phyloP scores from a whole-genome alignment of 2,113 vertebrate genomes.

The Amphiprion ocellaris region DNA sequence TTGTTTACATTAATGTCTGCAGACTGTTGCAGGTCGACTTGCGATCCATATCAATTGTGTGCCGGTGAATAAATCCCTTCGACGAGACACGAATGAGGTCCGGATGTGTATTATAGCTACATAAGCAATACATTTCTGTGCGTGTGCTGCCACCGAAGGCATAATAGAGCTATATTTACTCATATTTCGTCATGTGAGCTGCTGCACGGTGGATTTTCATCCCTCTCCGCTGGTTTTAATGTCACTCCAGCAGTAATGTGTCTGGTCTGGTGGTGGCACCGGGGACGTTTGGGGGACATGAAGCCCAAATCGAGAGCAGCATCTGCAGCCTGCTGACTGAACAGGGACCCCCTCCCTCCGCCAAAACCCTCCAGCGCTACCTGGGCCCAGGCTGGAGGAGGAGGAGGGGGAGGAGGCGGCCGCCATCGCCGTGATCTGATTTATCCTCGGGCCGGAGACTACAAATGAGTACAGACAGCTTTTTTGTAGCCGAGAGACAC shows the following conservation, averaged over 20 bases:
- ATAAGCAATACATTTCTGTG: constrained; percentile 56
- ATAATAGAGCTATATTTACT: constrained; percentile 45
- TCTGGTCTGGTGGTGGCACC: constrained; percentile 47
- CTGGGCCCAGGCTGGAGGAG: constrained; percentile 65
- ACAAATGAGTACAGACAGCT: constrained; percentile 82
- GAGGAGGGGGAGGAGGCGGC: constrained; percentile 16
- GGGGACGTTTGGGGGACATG: constrained; percentile 69
- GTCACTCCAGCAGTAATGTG: constrained; percentile 56
- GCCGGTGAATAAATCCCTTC: constrained; percentile 90
- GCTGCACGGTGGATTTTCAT: constrained; percentile 27
- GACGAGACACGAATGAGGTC: constrained; percentile 83
- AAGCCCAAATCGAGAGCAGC: constrained; percentile 48
- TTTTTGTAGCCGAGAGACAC: constrained; percentile 77
- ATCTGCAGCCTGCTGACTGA: constrained; percentile 68
- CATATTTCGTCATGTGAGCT: constrained; percentile 32
- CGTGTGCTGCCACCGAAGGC: constrained; percentile 10
- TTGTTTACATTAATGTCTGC: constrained; percentile 92
- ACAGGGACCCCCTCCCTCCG: constrained; percentile 16
- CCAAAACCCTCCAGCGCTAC: constrained; percentile 52
- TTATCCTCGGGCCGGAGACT: constrained; percentile 68
- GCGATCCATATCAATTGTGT: constrained; percentile 93
- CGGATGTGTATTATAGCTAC: constrained; percentile 37
- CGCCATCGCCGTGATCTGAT: constrained; percentile 62
- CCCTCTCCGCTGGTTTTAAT: constrained; percentile 62
- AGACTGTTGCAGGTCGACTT: constrained; percentile 88